Conservation (phyloP, 2,888 invertebrate genomes). For the Stramonita haemastoma region DNA sequence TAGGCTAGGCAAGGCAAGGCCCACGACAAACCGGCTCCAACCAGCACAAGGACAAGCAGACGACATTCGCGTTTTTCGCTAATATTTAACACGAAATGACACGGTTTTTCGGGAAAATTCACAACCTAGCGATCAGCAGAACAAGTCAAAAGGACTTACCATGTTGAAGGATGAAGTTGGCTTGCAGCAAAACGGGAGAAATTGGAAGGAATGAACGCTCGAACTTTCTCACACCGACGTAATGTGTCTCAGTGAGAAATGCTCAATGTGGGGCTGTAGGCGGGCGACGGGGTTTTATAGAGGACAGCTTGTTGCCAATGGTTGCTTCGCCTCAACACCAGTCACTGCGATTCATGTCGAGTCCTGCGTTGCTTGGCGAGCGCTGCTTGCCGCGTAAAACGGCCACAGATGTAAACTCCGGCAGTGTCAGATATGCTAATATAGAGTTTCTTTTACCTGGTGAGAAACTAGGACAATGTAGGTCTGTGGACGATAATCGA, state of each 20-base stretch:
- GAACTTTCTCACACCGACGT: slow-evolving; percentile 38
- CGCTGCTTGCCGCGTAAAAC: background rate
- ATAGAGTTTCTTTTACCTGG: no score
- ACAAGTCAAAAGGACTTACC: slow-evolving; percentile 18
- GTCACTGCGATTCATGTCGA: background rate
- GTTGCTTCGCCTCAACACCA: slow-evolving; percentile 22
- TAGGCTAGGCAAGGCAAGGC: background rate
- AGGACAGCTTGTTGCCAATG: slow-evolving; percentile 16
- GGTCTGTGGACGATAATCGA: background rate
- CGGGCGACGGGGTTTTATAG: slow-evolving; percentile 1
- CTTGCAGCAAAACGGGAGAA: slow-evolving; percentile 19
- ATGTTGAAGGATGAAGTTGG: slow-evolving; percentile 27
- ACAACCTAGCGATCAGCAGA: background rate
- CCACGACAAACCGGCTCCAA: background rate
- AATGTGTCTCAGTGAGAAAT: slow-evolving; percentile 40
- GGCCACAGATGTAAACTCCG: background rate
- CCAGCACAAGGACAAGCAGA: background rate
- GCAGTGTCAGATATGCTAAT: background rate
- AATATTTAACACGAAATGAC: background rate
- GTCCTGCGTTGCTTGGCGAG: slow-evolving; percentile 6
- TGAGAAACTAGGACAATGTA: background rate
- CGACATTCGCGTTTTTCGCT: background rate
- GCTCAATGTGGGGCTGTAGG: background rate
- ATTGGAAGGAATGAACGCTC: background rate
- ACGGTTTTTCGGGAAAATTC: background rate